Base-by-base conservation (phyloP, 2,797 vertebrate genomes). In the Channallabes apus region DNA sequence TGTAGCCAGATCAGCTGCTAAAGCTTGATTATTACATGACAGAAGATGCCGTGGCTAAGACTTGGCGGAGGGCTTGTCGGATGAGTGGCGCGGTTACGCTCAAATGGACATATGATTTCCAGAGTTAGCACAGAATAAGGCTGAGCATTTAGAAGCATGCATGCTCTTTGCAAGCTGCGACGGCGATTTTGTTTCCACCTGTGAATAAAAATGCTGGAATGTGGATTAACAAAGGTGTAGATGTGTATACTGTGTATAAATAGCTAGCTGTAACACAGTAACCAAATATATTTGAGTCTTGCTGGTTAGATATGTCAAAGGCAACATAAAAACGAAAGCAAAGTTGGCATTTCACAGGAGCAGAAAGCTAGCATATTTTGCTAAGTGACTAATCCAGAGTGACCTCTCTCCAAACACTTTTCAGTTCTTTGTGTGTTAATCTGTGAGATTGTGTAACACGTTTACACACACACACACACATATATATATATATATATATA, bases 161-260 rank as follows among this genome's bases (percentile, higher is more conserved):
- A 24, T n/a, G 61, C 38, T 24, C 6, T 62, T 62, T 35, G 2
- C 41, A 62, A 38, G 38, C 78, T 12, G 59, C 1, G 58, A 64
- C 2, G 24, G 29, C 1, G 14, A 11, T 79, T 12, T 35, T 79
- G 32, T 32, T 11, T 27, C 29, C 54, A 59, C 75, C 58, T 20
- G 61, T 46, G 58, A 59, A 61, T 38, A 41, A 62, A 51, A 80
- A 80, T 0, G 12, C 35, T 62, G 35, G 58, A 61, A 62, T 79
- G 77, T 41, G 1, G 59, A 62, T 79, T 79, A 79, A 41, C 35
- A n/a, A 62, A n/a, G 24, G 32, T 61, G 29, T 79, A 41, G 41
- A 38, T 79, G 22, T 41, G 58, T 77, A 75, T 54, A 75, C 14
- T 29, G 46, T 9, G 46, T 56, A 79, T 80, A 80, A 79, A 79